Conservation (phyloP, 1,140 invertebrate genomes). For the Heliconius hewitsoni region DNA sequence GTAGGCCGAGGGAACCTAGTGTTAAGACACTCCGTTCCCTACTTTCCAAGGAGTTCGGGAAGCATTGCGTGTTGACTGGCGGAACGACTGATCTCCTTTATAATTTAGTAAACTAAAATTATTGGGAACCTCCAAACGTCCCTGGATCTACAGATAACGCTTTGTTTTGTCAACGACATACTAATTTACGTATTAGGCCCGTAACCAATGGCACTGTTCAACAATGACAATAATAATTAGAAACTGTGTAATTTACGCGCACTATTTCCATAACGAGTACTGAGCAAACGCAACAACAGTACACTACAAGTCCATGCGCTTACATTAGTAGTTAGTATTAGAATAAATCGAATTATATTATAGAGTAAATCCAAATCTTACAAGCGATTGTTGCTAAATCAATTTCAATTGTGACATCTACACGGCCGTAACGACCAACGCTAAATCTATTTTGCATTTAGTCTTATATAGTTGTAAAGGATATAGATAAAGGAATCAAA, state of each 20-base stretch:
- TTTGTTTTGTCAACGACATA: neutral
- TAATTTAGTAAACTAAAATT: neutral
- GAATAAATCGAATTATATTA: conserved; percentile 8
- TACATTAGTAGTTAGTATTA: conserved; percentile 8
- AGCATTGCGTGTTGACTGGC: too few relatives aligned
- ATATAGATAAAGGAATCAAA: neutral
- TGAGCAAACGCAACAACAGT: conserved; percentile 56
- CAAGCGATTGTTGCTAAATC: neutral
- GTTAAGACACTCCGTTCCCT: too few relatives aligned
- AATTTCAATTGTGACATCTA: neutral
- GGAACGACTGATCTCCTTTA: neutral
- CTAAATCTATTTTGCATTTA: neutral
- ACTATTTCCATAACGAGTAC: conserved; percentile 61
- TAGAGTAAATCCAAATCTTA: neutral
- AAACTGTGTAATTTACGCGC: conserved; percentile 52
- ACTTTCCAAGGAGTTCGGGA: too few relatives aligned
- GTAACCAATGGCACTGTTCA: conserved; percentile 2
- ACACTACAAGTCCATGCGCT: conserved; percentile 42
- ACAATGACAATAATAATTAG: conserved; percentile 35
- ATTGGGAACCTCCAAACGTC: neutral
- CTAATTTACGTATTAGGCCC: neutral
- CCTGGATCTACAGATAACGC: neutral
- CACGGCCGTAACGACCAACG: neutral
- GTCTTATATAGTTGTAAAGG: neutral
- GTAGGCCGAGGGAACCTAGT: too few relatives aligned